phyloP scores from a whole-genome alignment of 2,113 vertebrate genomes.

The Tapirus terrestris region DNA sequence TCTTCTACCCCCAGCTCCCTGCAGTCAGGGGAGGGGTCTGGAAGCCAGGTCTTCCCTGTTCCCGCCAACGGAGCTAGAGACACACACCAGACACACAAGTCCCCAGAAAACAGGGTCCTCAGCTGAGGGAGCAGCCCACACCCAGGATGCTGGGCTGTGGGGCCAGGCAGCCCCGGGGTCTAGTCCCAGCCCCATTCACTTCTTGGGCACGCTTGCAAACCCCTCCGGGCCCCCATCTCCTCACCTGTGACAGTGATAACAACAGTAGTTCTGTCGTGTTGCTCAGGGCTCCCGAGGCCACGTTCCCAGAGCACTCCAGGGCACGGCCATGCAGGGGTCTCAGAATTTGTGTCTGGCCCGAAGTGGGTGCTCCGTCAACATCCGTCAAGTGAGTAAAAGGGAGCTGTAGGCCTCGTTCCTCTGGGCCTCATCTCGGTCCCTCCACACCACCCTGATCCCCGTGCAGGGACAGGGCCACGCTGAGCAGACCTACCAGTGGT shows the following conservation, averaged over 20 bases:
- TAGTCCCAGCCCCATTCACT: background rate
- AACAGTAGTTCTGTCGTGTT: background rate
- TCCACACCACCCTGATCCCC: background rate
- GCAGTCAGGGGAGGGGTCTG: background rate
- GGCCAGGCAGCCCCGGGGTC: background rate
- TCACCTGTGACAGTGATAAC: background rate
- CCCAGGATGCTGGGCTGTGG: accelerated
- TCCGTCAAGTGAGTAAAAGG: background rate
- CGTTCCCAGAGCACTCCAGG: too few relatives aligned
- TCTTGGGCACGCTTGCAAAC: background rate
- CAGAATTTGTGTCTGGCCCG: too few relatives aligned
- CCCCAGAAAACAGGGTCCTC: background rate
- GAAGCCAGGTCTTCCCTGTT: background rate
- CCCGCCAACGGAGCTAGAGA: background rate
- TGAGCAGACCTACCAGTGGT: background rate
- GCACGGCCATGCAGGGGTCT: accelerated
- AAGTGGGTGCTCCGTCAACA: background rate
- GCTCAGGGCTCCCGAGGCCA: background rate
- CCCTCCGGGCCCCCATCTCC: background rate
- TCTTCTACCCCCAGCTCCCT: background rate
- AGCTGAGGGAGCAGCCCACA: background rate
- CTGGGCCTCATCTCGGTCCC: background rate
- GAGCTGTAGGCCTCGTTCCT: background rate
- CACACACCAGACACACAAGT: background rate
- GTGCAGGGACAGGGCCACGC: background rate